Conservation (phyloP, 2,113 vertebrate genomes). For the Ahaetulla prasina region DNA sequence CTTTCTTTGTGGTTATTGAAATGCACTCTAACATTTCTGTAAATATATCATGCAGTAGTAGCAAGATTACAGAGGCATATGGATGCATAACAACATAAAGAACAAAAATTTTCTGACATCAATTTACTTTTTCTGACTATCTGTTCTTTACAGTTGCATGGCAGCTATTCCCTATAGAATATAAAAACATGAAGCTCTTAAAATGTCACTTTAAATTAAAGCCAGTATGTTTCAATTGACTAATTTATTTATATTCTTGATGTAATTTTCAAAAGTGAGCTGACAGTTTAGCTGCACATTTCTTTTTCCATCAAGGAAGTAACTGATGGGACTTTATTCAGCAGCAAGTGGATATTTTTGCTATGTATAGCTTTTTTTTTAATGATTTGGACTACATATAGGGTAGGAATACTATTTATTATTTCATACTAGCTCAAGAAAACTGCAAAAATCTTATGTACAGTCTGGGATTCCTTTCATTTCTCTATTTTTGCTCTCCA, state of each 20-base stretch:
- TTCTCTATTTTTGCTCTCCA: neutral
- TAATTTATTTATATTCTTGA: conserved; percentile 73
- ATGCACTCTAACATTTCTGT: neutral
- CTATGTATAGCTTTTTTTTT: too few relatives aligned
- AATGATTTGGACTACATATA: neutral
- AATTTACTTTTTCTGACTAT: conserved; percentile 37
- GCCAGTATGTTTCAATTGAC: conserved; percentile 52
- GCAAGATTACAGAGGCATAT: conserved; percentile 6
- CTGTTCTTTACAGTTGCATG: conserved; percentile 48
- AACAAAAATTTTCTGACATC: conserved; percentile 32
- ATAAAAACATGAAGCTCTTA: conserved; percentile 62
- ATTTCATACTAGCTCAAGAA: neutral
- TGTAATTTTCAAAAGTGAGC: conserved; percentile 62
- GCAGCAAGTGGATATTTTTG: conserved; percentile 4
- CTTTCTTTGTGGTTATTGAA: neutral
- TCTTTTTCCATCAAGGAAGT: conserved; percentile 28
- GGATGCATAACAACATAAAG: conserved; percentile 9
- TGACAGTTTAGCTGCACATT: conserved; percentile 49
- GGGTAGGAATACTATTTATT: neutral
- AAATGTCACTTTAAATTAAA: conserved; percentile 71
- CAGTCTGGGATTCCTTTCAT: neutral
- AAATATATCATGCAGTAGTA: neutral
- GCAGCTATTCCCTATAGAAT: conserved; percentile 55
- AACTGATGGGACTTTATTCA: conserved; percentile 39
- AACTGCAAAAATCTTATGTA: neutral